Evolutionary conservation across 2,888 invertebrate genomes (phyloP), one percentile per base, ranked within the genome.

Genomic region (Euclidia mi): DNA sequence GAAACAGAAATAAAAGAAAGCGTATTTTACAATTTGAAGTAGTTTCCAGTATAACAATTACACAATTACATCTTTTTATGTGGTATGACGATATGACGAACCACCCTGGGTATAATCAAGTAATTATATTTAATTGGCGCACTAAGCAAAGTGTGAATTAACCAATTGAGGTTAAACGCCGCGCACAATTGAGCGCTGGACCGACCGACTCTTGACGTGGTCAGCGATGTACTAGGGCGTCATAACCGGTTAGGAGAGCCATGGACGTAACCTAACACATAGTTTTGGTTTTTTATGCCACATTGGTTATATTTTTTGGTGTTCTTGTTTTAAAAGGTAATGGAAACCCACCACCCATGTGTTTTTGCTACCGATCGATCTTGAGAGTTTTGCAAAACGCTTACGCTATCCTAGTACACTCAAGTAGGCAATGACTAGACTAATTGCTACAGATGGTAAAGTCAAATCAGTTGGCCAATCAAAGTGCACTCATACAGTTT

Each of bases 111-210:
- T 65, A 49, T 72, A 76, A 79, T 81, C 70, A 76, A 73, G 74
- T 81, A 76, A 82, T 81, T 73, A 78, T 69, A 59, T 69, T 72
- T 79, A 81, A 81, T 81, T 81, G 82, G 64, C 53, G 65, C 65
- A 41, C 69, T 69, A 74, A 74, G 68, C 73, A 65, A 72, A 79
- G 81, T 79, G 81, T 82, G 78, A 81, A 81, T 82, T 82, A 81
- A 76, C 74, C 80, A 82, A 82, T 81, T 81, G 76, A 74, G 75
- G 78, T 77, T 74, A 80, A 79, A 70, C 59, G 61, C 42, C 56
- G 56, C 25, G 25, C 61, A 51, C 75, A 76, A 78, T 81, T 79
- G 73, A 45, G 46, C 46, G 41, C 49, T 56, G 46, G 53, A 40
- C 52, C 11, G 47, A 46, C 52, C 57, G 56, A 14, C 48, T 47